Conservation (phyloP, 2,797 vertebrate genomes). For the Brachyalestes nurse region DNA sequence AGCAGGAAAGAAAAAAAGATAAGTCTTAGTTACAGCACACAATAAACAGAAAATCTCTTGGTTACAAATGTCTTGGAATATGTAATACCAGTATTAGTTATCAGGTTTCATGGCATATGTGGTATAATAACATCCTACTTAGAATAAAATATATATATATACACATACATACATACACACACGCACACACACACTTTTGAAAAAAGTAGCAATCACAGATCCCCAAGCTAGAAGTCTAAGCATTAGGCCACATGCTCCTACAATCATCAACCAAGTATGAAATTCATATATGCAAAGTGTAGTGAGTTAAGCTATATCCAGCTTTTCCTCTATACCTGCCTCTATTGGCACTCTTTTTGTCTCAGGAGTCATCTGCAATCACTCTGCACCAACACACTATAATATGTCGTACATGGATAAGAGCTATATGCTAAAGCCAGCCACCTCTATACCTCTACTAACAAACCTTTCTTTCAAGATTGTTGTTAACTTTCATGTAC, state of each 20-base stretch:
- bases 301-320: slow-evolving; percentile 49
- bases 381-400: slow-evolving; percentile 20
- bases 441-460: too few relatives aligned
- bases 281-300: slow-evolving; percentile 57
- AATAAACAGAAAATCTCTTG: background rate
- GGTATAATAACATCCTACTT: slow-evolving; percentile 21
- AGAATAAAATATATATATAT: background rate
- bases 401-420: slow-evolving; percentile 33
- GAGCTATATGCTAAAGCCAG: slow-evolving; percentile 27
- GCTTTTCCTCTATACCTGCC: slow-evolving; percentile 56
- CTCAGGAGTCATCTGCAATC: slow-evolving; percentile 53
- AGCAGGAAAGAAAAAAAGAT: slow-evolving; percentile 5
- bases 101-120: background rate
- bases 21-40: slow-evolving; percentile 9
- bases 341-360: slow-evolving; percentile 67
- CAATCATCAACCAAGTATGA: slow-evolving; percentile 56
- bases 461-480: slow-evolving; percentile 62
- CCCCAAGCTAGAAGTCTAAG: slow-evolving; percentile 50
- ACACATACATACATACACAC: slow-evolving; percentile 1
- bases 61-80: background rate
- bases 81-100: slow-evolving; percentile 1
- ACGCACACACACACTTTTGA: slow-evolving; percentile 23
- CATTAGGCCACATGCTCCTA: slow-evolving; percentile 56
- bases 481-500: slow-evolving; percentile 45
- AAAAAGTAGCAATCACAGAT: slow-evolving; percentile 45